Evolutionary conservation across 2,797 vertebrate species (phyloP).

Genomic region (Glossophaga mutica): DNA sequence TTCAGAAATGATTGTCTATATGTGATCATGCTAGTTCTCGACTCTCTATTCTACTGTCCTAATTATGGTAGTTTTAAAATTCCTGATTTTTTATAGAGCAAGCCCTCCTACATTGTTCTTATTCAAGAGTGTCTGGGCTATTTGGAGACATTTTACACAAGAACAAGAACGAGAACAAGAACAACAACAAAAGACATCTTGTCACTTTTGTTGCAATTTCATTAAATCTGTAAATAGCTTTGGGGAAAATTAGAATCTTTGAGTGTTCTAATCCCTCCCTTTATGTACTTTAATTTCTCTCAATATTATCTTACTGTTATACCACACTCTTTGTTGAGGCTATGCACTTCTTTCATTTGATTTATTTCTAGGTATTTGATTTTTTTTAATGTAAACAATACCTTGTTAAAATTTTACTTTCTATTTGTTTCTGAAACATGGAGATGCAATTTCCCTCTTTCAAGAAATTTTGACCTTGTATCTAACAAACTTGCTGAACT

Average conservation of each 20-base stretch:
- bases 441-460: not conserved
- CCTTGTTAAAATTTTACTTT: not conserved
- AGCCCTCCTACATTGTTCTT: not conserved
- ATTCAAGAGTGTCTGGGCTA: not conserved
- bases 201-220: not conserved
- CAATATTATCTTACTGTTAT: not conserved
- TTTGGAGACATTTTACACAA: not conserved
- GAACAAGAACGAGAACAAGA: not conserved
- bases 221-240: not conserved
- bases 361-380: not conserved
- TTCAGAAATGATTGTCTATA: not conserved
- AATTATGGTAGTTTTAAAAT: not conserved
- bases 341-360: not conserved
- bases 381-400: not conserved
- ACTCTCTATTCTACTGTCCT: not conserved
- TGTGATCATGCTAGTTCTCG: not conserved
- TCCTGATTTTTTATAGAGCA: not conserved
- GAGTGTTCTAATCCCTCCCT: not conserved
- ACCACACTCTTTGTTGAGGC: not conserved
- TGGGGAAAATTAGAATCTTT: not conserved
- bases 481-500: not conserved
- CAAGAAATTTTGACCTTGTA: not conserved
- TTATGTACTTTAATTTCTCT: not conserved
- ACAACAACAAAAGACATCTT: not conserved
- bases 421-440: not conserved